These are phyloP conservation scores for Rhipidura dahli DNA, from an alignment of 2,113 vertebrate genomes.

Conservation along the genomic window DNA sequence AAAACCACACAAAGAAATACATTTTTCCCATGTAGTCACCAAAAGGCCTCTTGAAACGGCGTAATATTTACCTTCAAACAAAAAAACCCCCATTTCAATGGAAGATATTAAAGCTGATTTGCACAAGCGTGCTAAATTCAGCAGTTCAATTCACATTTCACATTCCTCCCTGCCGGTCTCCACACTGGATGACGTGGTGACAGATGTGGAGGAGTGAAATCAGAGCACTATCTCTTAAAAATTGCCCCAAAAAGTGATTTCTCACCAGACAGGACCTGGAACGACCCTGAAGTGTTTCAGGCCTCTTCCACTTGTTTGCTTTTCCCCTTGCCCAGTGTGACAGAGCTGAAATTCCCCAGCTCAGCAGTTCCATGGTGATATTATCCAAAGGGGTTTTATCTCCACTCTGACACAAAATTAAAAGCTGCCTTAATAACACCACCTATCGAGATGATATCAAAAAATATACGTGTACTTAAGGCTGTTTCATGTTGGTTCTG, in stretches of 20 bases:
- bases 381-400: not conserved
- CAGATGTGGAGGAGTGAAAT: slow-evolving; percentile 20
- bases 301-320: not conserved
- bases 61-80: not conserved
- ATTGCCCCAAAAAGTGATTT: slow-evolving; percentile 27
- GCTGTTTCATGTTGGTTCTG: slow-evolving; percentile 19
- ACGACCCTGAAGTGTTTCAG: not conserved
- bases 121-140: not conserved
- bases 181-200: slow-evolving; percentile 11
- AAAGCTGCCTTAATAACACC: not conserved
- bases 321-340: not conserved
- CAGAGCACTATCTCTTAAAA: not conserved
- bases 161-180: not conserved
- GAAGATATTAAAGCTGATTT: not conserved
- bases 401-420: not conserved
- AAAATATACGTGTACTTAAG: not conserved
- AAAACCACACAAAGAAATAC: not conserved
- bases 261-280: slow-evolving; percentile 7
- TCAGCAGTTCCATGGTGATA: not conserved
- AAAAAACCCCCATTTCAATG: not conserved
- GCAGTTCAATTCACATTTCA: not conserved
- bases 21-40: not conserved
- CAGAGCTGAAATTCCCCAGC: not conserved
- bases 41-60: not conserved
- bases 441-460: slow-evolving; percentile 6